Conservation (phyloP, 2,888 invertebrate genomes). For the Drosophila borborema region DNA sequence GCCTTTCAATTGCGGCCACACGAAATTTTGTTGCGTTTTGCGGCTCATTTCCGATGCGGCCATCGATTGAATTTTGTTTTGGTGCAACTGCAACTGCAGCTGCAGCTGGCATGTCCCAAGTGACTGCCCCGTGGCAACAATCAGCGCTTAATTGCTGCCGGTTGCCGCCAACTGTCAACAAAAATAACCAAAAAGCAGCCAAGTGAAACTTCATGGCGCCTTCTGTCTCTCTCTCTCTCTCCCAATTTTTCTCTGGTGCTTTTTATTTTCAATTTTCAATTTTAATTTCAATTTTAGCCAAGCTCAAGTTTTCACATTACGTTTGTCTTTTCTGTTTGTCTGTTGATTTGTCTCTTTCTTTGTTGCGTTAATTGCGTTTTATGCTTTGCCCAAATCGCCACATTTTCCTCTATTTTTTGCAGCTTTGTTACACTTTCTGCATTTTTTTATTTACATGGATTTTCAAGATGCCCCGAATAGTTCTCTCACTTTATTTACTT, state of each 20-base stretch:
- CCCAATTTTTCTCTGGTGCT: background rate
- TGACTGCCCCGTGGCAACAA: slow-evolving; percentile 56
- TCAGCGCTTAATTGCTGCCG: slow-evolving; percentile 73
- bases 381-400: slow-evolving; percentile 38
- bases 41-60: slow-evolving; percentile 69
- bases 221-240: slow-evolving; percentile 4
- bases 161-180: slow-evolving; percentile 80
- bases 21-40: slow-evolving; percentile 65
- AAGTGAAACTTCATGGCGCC: slow-evolving; percentile 78
- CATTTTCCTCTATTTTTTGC: slow-evolving; percentile 50
- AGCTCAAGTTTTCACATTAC: slow-evolving; percentile 55
- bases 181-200: slow-evolving; percentile 80
- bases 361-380: slow-evolving; percentile 56
- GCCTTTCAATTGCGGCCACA: slow-evolving; percentile 54
- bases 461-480: slow-evolving; percentile 35
- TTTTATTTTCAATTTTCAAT: slow-evolving; percentile 35
- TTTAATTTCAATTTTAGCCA: slow-evolving; percentile 51
- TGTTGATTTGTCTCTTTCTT: slow-evolving; percentile 33
- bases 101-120: slow-evolving; percentile 53
- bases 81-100: slow-evolving; percentile 38
- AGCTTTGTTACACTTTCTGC: no score
- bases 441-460: slow-evolving; percentile 8
- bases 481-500: slow-evolving; percentile 57
- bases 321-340: slow-evolving; percentile 43
- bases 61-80: slow-evolving; percentile 54